Base-by-base conservation (phyloP, 2,113 vertebrate species). In the Neogobius melanostomus region DNA sequence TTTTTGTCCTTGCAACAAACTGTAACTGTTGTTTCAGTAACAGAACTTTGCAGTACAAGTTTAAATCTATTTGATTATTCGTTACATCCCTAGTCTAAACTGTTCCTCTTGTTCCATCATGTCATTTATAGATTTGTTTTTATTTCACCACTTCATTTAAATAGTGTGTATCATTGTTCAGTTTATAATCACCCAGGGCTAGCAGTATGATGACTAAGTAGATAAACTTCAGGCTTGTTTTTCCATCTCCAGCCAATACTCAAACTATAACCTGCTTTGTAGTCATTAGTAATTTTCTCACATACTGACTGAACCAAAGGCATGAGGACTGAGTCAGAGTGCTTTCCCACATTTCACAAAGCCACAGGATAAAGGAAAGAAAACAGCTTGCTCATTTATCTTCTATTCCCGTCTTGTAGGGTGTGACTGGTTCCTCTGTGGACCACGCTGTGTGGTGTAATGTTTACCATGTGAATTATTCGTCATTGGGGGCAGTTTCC, bases 261-360 rank as follows among this genome's bases (percentile, higher is more conserved):
- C 28, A 36, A 15, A 47, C 10, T 7, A 8, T 47, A 47, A 47
- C 46, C 46, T 15, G 49, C 6, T 15, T 51, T 14, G 11, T 21
- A 10, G n/a, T 66, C 44, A 69, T 3, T 15, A 70, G 64, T 5
- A 14, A 6, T 16, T 69, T 65, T 10, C 28, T 63, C 28, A 36
- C 43, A 53, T 11, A 14, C 43, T 68, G 10, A 79, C 49, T 82
- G 52, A 73, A n/a, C 42, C 16, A 46, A 56, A 73, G 72, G 17
- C 16, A 17, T 17, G 64, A 6, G n/a, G 61, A 66, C 64, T 69
- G 75, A 79, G 3, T 76, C 69, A 72, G 17, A 47, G 54, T 44
- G 11, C 11, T 7, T 2, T 72, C 14, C n/a, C 49, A 51, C 21
- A 0, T 6, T 72, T 75, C 44, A 36, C 57, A 69, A 0, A 4